phyloP scores from a whole-genome alignment of 2,888 invertebrate genomes.

The Osmoderma eremita region DNA sequence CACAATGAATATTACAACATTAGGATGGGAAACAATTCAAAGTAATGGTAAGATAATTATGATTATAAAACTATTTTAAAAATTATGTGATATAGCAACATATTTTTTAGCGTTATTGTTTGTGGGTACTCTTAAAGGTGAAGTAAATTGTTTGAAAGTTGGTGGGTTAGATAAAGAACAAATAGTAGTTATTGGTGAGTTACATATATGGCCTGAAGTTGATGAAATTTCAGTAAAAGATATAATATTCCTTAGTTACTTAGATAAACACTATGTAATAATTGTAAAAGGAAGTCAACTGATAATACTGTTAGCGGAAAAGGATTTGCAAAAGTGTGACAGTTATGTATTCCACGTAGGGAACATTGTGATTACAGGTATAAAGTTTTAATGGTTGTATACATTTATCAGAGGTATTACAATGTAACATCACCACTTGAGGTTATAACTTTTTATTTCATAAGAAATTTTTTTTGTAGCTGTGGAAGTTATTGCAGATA shows the following conservation, averaged over 20 bases:
- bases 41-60: slow-evolving; percentile 47
- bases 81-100: slow-evolving; percentile 6
- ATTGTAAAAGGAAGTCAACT: slow-evolving; percentile 54
- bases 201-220: slow-evolving; percentile 50
- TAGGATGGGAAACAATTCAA: slow-evolving; percentile 54
- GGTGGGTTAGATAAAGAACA: slow-evolving; percentile 49
- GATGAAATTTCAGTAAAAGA: slow-evolving; percentile 54
- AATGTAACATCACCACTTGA: too few relatives aligned
- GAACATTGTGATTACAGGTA: slow-evolving; percentile 57
- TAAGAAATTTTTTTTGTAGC: slow-evolving; percentile 50
- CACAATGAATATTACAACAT: slow-evolving; percentile 51
- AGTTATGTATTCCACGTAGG: slow-evolving; percentile 51
- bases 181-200: slow-evolving; percentile 46
- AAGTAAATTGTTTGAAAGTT: slow-evolving; percentile 53
- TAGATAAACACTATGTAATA: slow-evolving; percentile 52
- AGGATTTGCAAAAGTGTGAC: slow-evolving; percentile 53
- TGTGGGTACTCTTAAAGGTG: slow-evolving; percentile 55
- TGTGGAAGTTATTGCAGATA: slow-evolving; percentile 52
- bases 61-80: neutral
- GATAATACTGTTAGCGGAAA: slow-evolving; percentile 53
- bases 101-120: slow-evolving; percentile 49
- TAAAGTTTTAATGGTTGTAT: too few relatives aligned
- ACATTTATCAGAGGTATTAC: too few relatives aligned
- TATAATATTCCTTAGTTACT: slow-evolving; percentile 52
- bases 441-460: neutral